Evolutionary conservation across 2,797 vertebrate species (phyloP).

Genomic region (Mycteria americana): DNA sequence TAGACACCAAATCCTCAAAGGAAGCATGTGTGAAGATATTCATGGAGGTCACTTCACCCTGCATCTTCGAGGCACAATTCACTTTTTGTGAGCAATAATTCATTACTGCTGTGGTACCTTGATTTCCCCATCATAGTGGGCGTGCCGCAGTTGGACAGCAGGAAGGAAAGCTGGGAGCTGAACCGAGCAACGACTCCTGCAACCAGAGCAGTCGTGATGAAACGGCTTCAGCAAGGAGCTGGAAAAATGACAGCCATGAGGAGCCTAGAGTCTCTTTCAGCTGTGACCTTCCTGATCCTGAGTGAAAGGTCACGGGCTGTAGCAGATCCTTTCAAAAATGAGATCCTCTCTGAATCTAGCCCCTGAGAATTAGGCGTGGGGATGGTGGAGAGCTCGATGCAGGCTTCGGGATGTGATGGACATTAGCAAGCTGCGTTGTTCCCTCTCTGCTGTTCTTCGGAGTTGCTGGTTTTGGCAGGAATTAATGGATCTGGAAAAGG

Average conservation of each 20-base stretch:
- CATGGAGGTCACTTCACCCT: slow-evolving; percentile 25
- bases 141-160: rapidly evolving
- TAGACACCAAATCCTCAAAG: not conserved
- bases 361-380: not conserved
- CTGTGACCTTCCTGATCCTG: not conserved
- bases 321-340: not conserved
- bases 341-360: not conserved
- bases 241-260: not conserved
- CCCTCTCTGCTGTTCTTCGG: not conserved
- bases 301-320: not conserved
- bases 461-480: not conserved
- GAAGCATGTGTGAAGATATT: not conserved
- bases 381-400: rapidly evolving
- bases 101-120: not conserved
- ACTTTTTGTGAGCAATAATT: slow-evolving; percentile 18
- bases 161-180: not conserved
- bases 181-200: not conserved
- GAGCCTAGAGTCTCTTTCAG: not conserved
- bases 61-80: rapidly evolving
- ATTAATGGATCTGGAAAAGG: not conserved
- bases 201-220: not conserved
- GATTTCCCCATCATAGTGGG: not conserved
- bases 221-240: not conserved
- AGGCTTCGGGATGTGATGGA: not conserved
- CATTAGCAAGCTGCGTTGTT: not conserved